These are phyloP conservation scores for Styela clava DNA, from an alignment of 23 tunicate genomes.

Conservation along the genomic window DNA sequence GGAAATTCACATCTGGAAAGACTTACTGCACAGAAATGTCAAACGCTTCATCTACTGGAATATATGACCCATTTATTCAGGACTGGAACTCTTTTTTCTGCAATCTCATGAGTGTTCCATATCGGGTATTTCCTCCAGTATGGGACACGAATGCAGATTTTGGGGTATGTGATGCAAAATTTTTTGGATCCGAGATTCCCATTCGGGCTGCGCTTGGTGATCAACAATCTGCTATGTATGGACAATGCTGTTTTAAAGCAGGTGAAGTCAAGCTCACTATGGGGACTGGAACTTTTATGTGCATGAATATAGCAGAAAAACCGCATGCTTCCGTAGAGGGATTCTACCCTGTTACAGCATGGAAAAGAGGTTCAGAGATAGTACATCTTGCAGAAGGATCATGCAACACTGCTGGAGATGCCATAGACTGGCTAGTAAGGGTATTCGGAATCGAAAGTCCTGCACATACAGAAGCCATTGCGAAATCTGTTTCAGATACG, in stretches of 20 bases:
- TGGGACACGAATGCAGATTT: conserved; percentile 69
- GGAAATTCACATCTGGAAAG: conserved; percentile 78
- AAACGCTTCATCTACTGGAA: conserved; percentile 74
- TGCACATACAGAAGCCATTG: conserved; percentile 41
- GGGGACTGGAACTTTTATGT: conserved; percentile 93
- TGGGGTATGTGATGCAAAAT: conserved; percentile 59
- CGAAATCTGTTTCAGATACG: conserved; percentile 31
- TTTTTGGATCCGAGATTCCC: conserved; percentile 77
- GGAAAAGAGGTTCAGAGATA: conserved; percentile 67
- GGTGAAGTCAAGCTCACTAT: conserved; percentile 92
- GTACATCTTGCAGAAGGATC: conserved; percentile 86
- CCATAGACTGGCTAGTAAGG: conserved; percentile 60
- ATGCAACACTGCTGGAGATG: conserved; percentile 75
- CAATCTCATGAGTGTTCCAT: conserved; percentile 54
- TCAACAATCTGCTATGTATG: conserved; percentile 96
- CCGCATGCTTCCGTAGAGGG: conserved; percentile 94
- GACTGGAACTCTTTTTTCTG: conserved; percentile 79
- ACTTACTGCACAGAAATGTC: conserved; percentile 81
- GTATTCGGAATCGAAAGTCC: conserved; percentile 52
- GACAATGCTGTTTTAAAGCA: conserved; percentile 70
- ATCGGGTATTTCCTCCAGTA: conserved; percentile 60
- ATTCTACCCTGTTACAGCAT: conserved; percentile 87
- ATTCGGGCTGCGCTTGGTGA: conserved; percentile 81
- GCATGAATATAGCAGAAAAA: conserved; percentile 71
- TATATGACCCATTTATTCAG: conserved; percentile 78